These are phyloP conservation scores for Melitaea athalia DNA, from an alignment of 2,888 invertebrate species.

Conservation along the genomic window DNA sequence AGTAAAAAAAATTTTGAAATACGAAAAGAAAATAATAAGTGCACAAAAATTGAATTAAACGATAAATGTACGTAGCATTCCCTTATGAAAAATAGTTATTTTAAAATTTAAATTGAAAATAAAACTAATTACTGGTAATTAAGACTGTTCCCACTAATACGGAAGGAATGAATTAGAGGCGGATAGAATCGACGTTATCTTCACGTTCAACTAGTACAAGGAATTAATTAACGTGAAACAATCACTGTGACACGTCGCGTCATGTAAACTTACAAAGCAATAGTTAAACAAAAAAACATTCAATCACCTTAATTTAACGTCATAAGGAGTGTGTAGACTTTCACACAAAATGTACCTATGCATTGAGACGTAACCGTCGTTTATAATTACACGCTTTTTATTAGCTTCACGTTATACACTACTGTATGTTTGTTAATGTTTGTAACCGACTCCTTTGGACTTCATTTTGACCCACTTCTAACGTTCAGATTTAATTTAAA, in stretches of 20 bases:
- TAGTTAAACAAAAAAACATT: slow-evolving; percentile 17
- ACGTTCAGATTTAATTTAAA: no score
- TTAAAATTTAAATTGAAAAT: no score
- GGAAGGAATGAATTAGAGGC: background rate
- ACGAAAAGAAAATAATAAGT: no score
- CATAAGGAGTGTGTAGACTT: slow-evolving; percentile 25
- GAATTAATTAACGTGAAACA: background rate
- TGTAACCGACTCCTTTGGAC: no score
- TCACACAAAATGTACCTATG: slow-evolving; percentile 33
- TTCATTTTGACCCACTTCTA: no score
- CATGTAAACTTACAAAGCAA: slow-evolving; percentile 10
- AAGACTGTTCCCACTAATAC: background rate
- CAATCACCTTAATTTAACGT: slow-evolving; percentile 14
- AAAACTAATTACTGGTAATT: background rate
- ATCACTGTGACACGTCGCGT: background rate
- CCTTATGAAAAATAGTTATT: no score
- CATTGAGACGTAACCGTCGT: slow-evolving; percentile 23
- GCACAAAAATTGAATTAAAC: no score
- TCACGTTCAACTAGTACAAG: background rate
- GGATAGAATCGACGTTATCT: background rate
- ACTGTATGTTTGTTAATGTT: no score
- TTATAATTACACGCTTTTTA: slow-evolving; percentile 19
- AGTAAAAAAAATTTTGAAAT: slow-evolving; percentile 17
- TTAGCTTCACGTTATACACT: background rate
- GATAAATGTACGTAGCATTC: no score